Conservation (phyloP, 2,113 vertebrate species). For the Nyctereutes procyonoides region DNA sequence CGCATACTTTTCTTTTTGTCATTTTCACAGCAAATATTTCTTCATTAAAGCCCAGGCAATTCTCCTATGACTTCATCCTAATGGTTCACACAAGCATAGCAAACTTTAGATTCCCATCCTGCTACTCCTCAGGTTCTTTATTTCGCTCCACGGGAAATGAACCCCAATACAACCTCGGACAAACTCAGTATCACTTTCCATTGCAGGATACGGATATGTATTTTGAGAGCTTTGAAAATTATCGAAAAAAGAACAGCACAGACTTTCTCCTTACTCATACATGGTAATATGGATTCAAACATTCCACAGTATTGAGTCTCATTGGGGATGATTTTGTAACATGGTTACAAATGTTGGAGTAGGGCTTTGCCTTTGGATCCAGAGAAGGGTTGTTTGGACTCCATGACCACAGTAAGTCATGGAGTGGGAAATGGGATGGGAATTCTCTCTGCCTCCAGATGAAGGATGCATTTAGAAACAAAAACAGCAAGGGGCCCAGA, state of each 20-base stretch:
- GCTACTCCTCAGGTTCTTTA: constrained; percentile 82
- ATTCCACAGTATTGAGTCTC: constrained; percentile 69
- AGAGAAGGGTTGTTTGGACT: neutral
- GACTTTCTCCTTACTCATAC: constrained; percentile 77
- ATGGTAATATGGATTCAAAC: constrained; percentile 79
- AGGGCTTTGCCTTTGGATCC: neutral
- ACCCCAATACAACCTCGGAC: constrained; percentile 44
- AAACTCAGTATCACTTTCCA: constrained; percentile 75
- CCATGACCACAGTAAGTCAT: neutral
- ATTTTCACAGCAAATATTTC: constrained; percentile 74
- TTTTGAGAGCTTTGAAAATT: constrained; percentile 81
- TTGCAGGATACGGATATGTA: constrained; percentile 80
- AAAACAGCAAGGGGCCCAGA: neutral
- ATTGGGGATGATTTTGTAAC: neutral
- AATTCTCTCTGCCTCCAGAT: neutral
- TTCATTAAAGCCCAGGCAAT: constrained; percentile 77
- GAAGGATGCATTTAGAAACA: neutral
- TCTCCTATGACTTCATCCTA: constrained; percentile 83
- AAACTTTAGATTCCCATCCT: constrained; percentile 82
- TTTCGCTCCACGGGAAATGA: constrained; percentile 80
- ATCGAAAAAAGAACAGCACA: constrained; percentile 57
- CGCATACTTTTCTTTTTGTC: constrained; percentile 70
- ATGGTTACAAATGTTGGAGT: constrained; percentile 5
- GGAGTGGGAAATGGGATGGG: neutral
- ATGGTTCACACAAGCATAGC: constrained; percentile 78